phyloP scores from a whole-genome alignment of 30 jellyfish, hydroid and myxozoan species.

The Hydractinia echinata region DNA sequence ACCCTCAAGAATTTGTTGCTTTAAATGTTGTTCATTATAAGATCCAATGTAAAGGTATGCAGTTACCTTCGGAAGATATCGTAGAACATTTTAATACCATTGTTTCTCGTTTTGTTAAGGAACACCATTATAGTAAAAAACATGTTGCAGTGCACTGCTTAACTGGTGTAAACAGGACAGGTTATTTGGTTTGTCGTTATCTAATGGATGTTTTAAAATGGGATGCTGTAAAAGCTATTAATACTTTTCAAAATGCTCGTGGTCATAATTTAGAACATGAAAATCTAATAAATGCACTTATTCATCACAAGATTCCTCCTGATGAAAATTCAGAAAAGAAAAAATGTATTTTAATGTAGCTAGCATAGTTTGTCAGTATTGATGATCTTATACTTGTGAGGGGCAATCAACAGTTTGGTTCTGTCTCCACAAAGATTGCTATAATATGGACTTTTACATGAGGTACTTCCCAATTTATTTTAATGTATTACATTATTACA shows the following conservation, averaged over 20 bases:
- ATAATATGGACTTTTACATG: no score
- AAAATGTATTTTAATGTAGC: not conserved
- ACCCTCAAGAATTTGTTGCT: conserved; percentile 10
- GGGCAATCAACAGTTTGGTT: no score
- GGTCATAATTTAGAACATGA: conserved; percentile 18
- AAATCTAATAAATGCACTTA: not conserved
- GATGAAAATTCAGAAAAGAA: not conserved
- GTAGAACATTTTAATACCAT: conserved; percentile 6
- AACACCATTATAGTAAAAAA: not conserved
- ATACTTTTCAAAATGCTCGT: not conserved
- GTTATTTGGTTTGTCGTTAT: conserved; percentile 66
- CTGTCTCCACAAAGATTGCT: no score
- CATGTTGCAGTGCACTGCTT: conserved; percentile 66
- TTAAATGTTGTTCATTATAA: conserved; percentile 8
- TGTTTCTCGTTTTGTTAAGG: conserved; percentile 17
- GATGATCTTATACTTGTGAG: no score
- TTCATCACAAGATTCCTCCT: not conserved
- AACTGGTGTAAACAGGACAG: conserved; percentile 71
- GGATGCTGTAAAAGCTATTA: conserved; percentile 39
- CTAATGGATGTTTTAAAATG: conserved; percentile 47
- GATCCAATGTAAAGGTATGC: conserved; percentile 8
- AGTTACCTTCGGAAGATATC: conserved; percentile 1
- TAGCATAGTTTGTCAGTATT: no score
- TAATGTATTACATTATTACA: no score
- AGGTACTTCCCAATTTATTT: no score